These are phyloP conservation scores for Cuniculus paca DNA, from an alignment of 2,797 vertebrate species.

Conservation along the genomic window DNA sequence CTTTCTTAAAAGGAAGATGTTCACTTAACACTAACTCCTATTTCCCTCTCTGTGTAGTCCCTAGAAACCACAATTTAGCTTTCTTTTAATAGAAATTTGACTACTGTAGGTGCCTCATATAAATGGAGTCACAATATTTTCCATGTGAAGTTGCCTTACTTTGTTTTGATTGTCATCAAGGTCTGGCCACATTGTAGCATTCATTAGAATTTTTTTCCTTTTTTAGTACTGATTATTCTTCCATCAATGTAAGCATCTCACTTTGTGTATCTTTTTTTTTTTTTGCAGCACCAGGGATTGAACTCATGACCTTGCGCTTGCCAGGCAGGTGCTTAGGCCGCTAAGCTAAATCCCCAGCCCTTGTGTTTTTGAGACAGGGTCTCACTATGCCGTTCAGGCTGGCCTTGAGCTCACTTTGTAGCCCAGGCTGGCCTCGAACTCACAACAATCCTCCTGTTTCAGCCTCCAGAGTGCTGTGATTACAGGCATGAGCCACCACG, in stretches of 20 bases:
- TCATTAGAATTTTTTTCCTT: neutral
- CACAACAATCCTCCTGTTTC: too few relatives aligned
- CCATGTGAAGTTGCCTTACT: neutral
- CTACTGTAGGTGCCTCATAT: neutral
- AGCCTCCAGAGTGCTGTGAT: too few relatives aligned
- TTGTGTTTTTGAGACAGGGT: too few relatives aligned
- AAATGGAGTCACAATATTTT: neutral
- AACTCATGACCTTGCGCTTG: too few relatives aligned
- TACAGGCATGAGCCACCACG: too few relatives aligned
- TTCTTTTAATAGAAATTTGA: neutral
- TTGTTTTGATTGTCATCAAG: neutral
- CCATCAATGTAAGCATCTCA: neutral
- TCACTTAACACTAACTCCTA: neutral
- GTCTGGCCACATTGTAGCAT: neutral
- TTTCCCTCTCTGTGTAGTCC: neutral
- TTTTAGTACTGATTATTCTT: neutral
- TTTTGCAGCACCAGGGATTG: too few relatives aligned
- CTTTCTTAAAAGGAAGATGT: neutral
- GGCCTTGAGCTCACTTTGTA: too few relatives aligned
- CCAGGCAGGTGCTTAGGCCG: too few relatives aligned
- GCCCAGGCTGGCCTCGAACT: too few relatives aligned
- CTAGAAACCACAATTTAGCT: neutral
- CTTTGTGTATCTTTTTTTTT: slow-evolving; percentile 24
- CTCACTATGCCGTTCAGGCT: too few relatives aligned
- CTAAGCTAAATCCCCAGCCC: too few relatives aligned